phyloP scores from a whole-genome alignment of 2,888 invertebrate species.

The Isotomurus palustris region DNA sequence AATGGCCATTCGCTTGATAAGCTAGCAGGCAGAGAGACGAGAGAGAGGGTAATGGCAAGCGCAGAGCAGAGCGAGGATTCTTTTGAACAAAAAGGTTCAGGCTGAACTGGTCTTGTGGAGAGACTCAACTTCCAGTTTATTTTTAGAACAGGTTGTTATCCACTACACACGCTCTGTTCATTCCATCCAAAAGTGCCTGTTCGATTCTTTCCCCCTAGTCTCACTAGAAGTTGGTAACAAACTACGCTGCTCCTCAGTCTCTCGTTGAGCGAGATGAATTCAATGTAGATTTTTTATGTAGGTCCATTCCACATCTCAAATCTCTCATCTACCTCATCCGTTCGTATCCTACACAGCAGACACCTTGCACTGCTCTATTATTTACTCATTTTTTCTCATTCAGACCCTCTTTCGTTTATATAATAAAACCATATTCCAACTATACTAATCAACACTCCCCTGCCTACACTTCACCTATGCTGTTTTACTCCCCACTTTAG shows the following conservation, averaged over 20 bases:
- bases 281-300: neutral
- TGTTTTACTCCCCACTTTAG: no score
- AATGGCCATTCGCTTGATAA: neutral
- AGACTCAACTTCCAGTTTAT: slow-evolving; percentile 29
- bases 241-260: neutral
- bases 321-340: neutral
- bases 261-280: neutral
- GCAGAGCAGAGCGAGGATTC: neutral
- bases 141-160: slow-evolving; percentile 35
- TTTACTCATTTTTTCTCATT: slow-evolving; percentile 1
- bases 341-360: neutral
- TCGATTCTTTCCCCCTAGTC: neutral
- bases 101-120: slow-evolving; percentile 13
- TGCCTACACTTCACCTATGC: no score
- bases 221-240: neutral
- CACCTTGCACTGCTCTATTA: slow-evolving; percentile 8
- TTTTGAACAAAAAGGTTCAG: neutral
- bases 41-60: neutral
- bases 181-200: no score
- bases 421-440: neutral
- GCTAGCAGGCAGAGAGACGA: neutral
- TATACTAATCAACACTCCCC: no score
- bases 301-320: neutral
- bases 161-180: slow-evolving; percentile 15
- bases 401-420: no score